Evolutionary conservation across 1,140 invertebrate species (phyloP).

Genomic region (Habropoda laboriosa): DNA sequence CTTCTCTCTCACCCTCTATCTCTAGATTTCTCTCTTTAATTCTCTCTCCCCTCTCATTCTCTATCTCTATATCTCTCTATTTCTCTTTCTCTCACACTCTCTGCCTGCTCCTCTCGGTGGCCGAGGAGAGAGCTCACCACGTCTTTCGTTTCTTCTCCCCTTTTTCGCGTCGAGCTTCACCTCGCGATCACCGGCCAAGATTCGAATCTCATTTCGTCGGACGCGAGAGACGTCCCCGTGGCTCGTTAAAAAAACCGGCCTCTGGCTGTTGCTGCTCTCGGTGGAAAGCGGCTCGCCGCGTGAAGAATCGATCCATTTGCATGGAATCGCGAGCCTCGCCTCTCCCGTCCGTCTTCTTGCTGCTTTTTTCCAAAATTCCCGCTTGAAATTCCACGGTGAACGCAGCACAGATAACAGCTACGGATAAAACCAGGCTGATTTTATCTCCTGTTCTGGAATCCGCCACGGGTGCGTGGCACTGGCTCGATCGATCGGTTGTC

Average conservation of each 20-base stretch:
- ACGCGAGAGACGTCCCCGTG: conserved; percentile 45
- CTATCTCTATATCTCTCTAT: too few species aligned
- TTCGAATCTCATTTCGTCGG: conserved; percentile 61
- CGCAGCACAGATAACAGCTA: background rate
- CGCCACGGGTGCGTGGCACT: too few species aligned
- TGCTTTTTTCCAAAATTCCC: background rate
- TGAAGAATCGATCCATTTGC: conserved; percentile 36
- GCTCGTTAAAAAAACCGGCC: conserved; percentile 37
- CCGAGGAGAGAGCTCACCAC: too few species aligned
- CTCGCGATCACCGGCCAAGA: conserved; percentile 52
- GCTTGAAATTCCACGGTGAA: background rate
- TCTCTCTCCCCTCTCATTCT: too few species aligned
- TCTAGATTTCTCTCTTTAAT: too few species aligned
- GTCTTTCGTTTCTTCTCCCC: background rate
- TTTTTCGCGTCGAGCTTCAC: conserved; percentile 16
- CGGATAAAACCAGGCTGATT: background rate
- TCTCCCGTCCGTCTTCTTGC: too few species aligned
- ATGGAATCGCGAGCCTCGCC: background rate
- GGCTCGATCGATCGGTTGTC: too few species aligned
- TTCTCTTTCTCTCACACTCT: too few species aligned
- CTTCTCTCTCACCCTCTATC: too few species aligned
- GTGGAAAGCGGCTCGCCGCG: conserved; percentile 2
- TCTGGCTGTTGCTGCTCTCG: too few species aligned
- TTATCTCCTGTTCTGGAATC: too few species aligned
- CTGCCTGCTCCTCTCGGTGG: too few species aligned